Percentiles rank a stretch among this genome's conserved stretches.
Evolutionary conservation across 92 coral and sea anemone species (phyloP).

Genomic region (Anthopleura xanthogrammica): DNA sequence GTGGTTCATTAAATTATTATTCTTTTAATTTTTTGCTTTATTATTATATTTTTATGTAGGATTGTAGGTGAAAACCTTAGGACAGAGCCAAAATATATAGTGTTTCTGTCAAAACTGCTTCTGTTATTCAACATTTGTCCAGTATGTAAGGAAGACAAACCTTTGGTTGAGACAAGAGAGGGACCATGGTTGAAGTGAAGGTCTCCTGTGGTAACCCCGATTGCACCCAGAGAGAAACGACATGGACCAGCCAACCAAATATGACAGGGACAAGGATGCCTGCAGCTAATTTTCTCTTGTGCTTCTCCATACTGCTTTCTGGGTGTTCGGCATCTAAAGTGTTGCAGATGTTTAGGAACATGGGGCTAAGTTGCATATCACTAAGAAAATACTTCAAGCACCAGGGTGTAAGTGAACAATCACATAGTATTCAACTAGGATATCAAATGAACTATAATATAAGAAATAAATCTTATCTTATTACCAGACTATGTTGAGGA

Average conservation of each 20-base stretch:
- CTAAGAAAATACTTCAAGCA: background rate
- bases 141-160: constrained; percentile 40
- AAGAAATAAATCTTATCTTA: background rate
- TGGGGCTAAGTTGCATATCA: too few species aligned
- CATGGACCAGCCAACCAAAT: background rate
- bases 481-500: constrained; percentile 9
- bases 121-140: constrained; percentile 58
- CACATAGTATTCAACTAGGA: background rate
- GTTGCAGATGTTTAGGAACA: background rate
- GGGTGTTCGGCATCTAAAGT: background rate
- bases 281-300: too few species aligned
- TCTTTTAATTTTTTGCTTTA: background rate
- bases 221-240: constrained; percentile 10
- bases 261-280: too few species aligned
- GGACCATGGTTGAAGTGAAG: constrained; percentile 48
- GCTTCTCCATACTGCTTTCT: too few species aligned
- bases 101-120: constrained; percentile 44
- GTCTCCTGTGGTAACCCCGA: constrained; percentile 35
- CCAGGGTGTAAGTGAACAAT: background rate
- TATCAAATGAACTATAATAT: background rate
- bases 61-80: constrained; percentile 25
- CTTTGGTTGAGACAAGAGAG: constrained; percentile 18
- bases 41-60: background rate
- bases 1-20: background rate
- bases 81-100: constrained; percentile 51